phyloP scores from a whole-genome alignment of 2,888 invertebrate genomes.

The Lepidochrysops patricia region DNA sequence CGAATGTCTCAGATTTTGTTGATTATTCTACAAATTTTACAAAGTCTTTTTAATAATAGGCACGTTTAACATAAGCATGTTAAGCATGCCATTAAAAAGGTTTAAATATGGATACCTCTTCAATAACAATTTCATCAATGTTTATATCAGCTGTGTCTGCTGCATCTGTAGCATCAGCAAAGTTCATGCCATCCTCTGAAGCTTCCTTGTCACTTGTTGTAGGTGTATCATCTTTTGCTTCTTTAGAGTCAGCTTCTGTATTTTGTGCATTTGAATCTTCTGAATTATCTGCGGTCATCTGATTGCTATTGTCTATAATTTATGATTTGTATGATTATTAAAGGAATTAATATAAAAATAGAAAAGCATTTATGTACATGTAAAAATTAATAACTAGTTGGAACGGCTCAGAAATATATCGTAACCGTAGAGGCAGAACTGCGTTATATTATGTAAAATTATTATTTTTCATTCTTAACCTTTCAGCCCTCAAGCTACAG shows the following conservation, averaged over 20 bases:
- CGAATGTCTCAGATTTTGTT: too few relatives aligned
- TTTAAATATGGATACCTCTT: neutral
- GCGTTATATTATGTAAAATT: too few relatives aligned
- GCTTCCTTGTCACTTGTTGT: conserved; percentile 4
- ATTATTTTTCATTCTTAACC: too few relatives aligned
- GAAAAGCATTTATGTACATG: too few relatives aligned
- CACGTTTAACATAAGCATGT: too few relatives aligned
- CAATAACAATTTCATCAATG: neutral
- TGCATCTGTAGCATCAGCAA: conserved; percentile 5
- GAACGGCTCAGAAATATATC: too few relatives aligned
- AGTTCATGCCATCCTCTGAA: conserved; percentile 14
- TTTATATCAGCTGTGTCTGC: neutral
- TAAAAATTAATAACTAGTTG: too few relatives aligned
- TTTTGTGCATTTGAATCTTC: conserved; percentile 50
- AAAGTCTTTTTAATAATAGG: too few relatives aligned
- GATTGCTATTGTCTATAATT: conserved; percentile 49
- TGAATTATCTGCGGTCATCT: conserved; percentile 46
- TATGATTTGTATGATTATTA: neutral
- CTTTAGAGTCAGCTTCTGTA: conserved; percentile 31
- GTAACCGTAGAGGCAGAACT: too few relatives aligned
- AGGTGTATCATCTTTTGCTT: conserved; percentile 14
- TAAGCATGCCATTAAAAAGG: too few relatives aligned
- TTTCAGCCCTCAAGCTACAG: too few relatives aligned
- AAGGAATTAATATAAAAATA: neutral
- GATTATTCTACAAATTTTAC: too few relatives aligned